phyloP scores from a whole-genome alignment of 2,888 invertebrate genomes.

The Lasioglossum malachurum region DNA sequence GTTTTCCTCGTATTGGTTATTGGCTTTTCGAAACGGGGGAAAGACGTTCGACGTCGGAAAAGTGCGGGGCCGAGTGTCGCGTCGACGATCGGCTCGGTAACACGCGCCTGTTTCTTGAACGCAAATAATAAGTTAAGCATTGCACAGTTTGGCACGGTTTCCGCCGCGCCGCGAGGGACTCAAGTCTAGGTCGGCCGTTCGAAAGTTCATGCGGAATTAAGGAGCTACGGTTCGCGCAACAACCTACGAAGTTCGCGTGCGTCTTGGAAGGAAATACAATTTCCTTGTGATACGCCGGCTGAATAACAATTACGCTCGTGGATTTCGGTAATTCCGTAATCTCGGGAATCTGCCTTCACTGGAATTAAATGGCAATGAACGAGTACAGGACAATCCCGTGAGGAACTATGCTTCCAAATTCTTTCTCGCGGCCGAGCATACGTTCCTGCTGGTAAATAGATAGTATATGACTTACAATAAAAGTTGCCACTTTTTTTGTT shows the following conservation, averaged over 20 bases:
- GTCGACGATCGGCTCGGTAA: conserved; percentile 26
- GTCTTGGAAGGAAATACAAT: conserved; percentile 40
- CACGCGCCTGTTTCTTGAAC: conserved; percentile 31
- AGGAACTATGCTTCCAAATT: background rate
- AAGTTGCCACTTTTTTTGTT: too few species aligned
- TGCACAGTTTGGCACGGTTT: conserved; percentile 41
- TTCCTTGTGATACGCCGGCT: conserved; percentile 20
- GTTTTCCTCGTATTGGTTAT: conserved; percentile 1
- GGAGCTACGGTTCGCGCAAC: conserved; percentile 20
- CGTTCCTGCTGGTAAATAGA: background rate
- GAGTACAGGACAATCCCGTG: background rate
- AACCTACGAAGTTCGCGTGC: conserved; percentile 26
- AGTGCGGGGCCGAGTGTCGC: background rate
- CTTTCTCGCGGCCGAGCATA: background rate
- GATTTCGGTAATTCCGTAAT: conserved; percentile 42
- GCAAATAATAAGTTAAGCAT: conserved; percentile 37
- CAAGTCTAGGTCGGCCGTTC: conserved; percentile 25
- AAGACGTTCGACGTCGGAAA: conserved; percentile 8
- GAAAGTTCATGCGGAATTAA: conserved; percentile 53
- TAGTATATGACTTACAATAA: too few species aligned
- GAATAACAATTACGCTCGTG: conserved; percentile 38
- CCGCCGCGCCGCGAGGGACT: conserved; percentile 1
- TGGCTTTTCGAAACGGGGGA: background rate
- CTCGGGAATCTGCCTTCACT: conserved; percentile 28
- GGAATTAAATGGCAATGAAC: conserved; percentile 24